phyloP scores from a whole-genome alignment of 2,113 vertebrate species.

The Oreochromis aureus region DNA sequence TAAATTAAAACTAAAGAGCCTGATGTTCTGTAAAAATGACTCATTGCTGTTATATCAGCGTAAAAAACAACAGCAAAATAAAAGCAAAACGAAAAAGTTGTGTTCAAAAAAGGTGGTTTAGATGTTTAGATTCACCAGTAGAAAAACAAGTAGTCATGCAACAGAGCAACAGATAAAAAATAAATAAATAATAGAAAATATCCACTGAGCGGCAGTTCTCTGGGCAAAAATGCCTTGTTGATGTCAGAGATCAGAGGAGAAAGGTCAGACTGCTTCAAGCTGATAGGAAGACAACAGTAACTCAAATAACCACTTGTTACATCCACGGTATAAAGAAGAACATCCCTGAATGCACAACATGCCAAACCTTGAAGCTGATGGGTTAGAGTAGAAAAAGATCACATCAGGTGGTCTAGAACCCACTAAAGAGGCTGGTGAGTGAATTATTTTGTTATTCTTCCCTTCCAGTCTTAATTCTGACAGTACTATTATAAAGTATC shows the following conservation, averaged over 20 bases:
- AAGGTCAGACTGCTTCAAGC: not conserved
- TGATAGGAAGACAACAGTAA: not conserved
- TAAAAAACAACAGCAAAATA: not conserved
- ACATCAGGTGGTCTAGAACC: not conserved
- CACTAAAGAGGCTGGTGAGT: not conserved
- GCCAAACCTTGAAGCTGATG: not conserved
- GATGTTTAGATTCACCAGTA: not conserved
- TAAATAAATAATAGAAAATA: not conserved
- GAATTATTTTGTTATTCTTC: not conserved
- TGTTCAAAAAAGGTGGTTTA: not conserved
- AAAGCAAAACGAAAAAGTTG: not conserved
- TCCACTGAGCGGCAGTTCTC: not conserved
- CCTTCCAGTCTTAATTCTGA: not conserved
- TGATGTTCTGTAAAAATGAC: not conserved
- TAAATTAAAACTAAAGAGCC: not conserved
- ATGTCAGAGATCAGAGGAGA: not conserved
- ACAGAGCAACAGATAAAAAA: not conserved
- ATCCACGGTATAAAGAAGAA: not conserved
- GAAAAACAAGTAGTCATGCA: not conserved
- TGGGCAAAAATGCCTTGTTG: not conserved
- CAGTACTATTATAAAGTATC: not conserved
- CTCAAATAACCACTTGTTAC: not conserved
- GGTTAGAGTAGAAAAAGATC: not conserved
- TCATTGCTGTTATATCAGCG: not conserved
- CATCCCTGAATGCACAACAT: not conserved